Base-by-base conservation (phyloP, 2,888 invertebrate species). In the Cerceris rybyensis region DNA sequence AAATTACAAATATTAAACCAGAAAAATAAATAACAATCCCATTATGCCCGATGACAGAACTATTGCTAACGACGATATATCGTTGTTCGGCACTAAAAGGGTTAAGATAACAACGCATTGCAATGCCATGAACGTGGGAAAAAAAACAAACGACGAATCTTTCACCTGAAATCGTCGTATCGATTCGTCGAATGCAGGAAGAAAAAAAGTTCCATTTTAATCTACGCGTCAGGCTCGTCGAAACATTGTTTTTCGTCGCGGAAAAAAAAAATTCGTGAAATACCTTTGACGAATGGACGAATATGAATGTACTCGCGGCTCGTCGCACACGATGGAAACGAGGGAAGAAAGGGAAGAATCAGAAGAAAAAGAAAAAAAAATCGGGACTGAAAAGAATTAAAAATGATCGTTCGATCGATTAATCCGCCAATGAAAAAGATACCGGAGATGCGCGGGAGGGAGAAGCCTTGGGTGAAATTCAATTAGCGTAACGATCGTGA, bases 251-350 rank as follows among this genome's bases (percentile, higher is more conserved):
- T 55, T 55, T 55, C 55, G 17, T 55, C 0, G 17, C 28, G 28
- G n/a, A n/a, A 28, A 28, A 28, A 28, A 28, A 28, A 4, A 13
- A 14, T 17, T 7, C 1, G 28, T 17, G 28, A 55, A 55, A 55
- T 55, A 2, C 28, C 55, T 55, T 55, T 55, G 55, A 55, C 55
- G 55, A 55, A 17, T 55, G 55, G 17, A 17, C 55, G 11, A 17
- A 55, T 55, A 17, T 17, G 11, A 55, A 55, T 55, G 0, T 7
- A 28, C 28, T 55, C 17, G 17, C 11, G 55, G 17, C 55, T 7
- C 7, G 13, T 52, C 28, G 8, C 55, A 17, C 7, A 7, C 55
- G 8, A 55, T 17, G 28, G 55, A 17, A 55, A 17, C 55, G 55
- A 55, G 6, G 16, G 17, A 28, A 55, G 17, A 17, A 8, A 0